Conservation (phyloP, 1,140 invertebrate species). For the Bursaphelenchus mucronatus region DNA sequence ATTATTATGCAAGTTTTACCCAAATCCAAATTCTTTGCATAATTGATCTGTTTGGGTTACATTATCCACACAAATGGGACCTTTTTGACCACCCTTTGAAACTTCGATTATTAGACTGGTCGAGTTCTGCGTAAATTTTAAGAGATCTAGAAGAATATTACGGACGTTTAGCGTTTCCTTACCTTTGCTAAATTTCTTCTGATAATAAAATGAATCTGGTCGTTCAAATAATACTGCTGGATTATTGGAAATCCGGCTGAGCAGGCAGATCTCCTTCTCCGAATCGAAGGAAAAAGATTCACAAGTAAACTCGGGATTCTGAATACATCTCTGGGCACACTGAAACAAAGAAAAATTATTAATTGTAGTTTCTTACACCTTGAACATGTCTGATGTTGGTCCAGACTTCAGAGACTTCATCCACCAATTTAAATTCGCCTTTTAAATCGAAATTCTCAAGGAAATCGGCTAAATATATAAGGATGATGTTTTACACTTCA, state of each 20-base stretch:
- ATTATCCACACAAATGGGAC: conserved; percentile 20
- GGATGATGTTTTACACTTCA: conserved; percentile 4
- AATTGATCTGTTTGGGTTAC: conserved; percentile 17
- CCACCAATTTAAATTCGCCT: conserved; percentile 23
- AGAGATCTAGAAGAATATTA: background rate
- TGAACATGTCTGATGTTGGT: conserved; percentile 25
- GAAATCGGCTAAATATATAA: conserved; percentile 27
- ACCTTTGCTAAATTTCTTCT: conserved; percentile 24
- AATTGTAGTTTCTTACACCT: conserved; percentile 13
- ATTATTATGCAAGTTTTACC: conserved; percentile 1
- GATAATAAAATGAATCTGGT: conserved; percentile 26
- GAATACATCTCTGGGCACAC: conserved; percentile 30
- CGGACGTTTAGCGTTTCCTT: background rate
- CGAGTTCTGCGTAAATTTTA: background rate
- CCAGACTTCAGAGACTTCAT: conserved; percentile 28
- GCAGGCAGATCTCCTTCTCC: conserved; percentile 24
- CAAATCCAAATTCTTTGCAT: conserved; percentile 24
- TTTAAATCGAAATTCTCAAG: conserved; percentile 21
- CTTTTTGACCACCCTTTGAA: conserved; percentile 16
- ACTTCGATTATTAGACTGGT: background rate
- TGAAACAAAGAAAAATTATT: conserved; percentile 22
- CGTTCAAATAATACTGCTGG: conserved; percentile 29
- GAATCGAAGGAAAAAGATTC: conserved; percentile 31
- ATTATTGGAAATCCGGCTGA: conserved; percentile 21
- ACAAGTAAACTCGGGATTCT: conserved; percentile 20